Evolutionary conservation across 2,113 vertebrate species (phyloP).

Genomic region (Phoenicopterus ruber): DNA sequence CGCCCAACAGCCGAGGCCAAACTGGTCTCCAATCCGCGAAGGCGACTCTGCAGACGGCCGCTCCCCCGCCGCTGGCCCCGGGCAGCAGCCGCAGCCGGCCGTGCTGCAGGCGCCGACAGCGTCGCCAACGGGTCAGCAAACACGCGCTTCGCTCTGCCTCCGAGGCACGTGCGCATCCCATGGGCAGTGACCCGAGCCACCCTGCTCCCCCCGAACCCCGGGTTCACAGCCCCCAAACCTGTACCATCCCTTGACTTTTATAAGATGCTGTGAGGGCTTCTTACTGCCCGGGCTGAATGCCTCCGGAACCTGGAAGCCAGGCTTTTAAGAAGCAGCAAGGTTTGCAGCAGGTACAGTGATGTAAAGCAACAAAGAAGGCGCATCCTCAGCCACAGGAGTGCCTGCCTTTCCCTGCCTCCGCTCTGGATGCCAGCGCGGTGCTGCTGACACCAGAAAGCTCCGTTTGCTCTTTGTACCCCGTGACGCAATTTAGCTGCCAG

Average conservation of each 20-base stretch:
- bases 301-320: not conserved
- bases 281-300: not conserved
- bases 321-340: not conserved
- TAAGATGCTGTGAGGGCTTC: not conserved
- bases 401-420: not conserved
- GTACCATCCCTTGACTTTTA: not conserved
- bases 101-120: not conserved
- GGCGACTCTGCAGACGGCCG: rapidly evolving
- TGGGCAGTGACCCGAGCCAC: not conserved
- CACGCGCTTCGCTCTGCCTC: not conserved
- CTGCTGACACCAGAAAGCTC: not conserved
- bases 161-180: not conserved
- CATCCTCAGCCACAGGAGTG: not conserved
- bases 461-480: rapidly evolving
- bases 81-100: not conserved
- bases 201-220: too few relatives aligned
- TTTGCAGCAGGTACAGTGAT: not conserved
- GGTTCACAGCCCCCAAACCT: too few relatives aligned
- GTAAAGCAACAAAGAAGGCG: not conserved
- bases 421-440: not conserved
- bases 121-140: rapidly evolving
- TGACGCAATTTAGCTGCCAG: not conserved
- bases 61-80: not conserved
- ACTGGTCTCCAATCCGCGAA: not conserved
- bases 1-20: not conserved